Percentiles rank a stretch among this genome's conserved stretches.
Conservation (phyloP, 2,797 vertebrate species). For the Mastacembelus armatus region DNA sequence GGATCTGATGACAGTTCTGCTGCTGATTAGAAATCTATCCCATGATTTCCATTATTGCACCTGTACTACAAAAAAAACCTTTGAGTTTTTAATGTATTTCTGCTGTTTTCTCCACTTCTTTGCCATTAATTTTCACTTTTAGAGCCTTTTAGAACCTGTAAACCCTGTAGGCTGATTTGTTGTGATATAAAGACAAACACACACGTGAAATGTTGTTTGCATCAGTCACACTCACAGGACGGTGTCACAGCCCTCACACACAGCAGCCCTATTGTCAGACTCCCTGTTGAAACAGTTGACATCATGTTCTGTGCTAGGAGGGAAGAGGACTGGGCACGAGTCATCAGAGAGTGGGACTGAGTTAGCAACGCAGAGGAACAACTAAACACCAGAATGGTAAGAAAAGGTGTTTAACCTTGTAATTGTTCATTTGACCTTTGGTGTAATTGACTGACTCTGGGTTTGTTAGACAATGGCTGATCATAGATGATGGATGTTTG, state of each 20-base stretch:
- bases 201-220: conserved; percentile 24
- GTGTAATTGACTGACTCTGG: neutral
- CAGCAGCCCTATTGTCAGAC: conserved; percentile 73
- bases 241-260: conserved; percentile 48
- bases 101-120: too few species aligned
- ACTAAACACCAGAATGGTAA: conserved; percentile 68
- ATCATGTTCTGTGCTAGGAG: conserved; percentile 74
- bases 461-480: neutral
- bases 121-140: too few species aligned
- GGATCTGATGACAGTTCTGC: conserved; percentile 13
- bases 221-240: conserved; percentile 42
- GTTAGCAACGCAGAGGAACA: conserved; percentile 26
- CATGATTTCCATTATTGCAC: neutral
- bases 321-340: conserved; percentile 61
- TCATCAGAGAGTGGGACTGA: conserved; percentile 15
- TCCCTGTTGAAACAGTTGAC: conserved; percentile 53
- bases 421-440: neutral
- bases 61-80: neutral
- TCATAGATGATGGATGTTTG: conserved; percentile 10
- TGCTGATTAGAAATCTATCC: conserved; percentile 8
- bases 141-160: too few species aligned
- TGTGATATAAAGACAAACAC: neutral
- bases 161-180: neutral
- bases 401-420: neutral
- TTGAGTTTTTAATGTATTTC: too few species aligned